Evolutionary conservation across 2,888 invertebrate species (phyloP).

Genomic region (Anodontia alba): DNA sequence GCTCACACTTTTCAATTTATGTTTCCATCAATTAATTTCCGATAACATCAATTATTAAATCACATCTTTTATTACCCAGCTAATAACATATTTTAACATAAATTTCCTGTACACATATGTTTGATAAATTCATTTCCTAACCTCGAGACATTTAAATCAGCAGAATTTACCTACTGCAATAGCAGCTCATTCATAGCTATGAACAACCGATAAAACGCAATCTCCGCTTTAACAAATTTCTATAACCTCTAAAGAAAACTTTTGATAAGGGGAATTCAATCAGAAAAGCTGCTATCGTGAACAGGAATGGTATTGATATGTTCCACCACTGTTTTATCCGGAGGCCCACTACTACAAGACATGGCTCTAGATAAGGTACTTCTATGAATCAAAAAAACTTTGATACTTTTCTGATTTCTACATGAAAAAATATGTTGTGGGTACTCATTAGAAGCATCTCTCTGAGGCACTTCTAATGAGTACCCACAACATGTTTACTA

Average conservation of each 20-base stretch:
- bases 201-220: conserved; percentile 15
- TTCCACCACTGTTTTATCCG: neutral
- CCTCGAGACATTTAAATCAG: conserved; percentile 11
- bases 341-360: neutral
- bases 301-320: neutral
- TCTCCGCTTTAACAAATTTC: neutral
- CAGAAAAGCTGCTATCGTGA: neutral
- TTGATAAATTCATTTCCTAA: neutral
- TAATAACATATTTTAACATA: neutral
- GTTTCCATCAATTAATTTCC: no score
- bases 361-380: no score
- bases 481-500: no score
- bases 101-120: neutral
- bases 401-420: no score
- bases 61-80: neutral
- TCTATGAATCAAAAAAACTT: no score
- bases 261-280: neutral
- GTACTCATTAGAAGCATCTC: no score
- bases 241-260: conserved; percentile 3
- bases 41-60: neutral
- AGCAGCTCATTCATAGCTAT: conserved; percentile 9
- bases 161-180: conserved; percentile 4
- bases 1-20: no score
- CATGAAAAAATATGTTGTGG: no score
- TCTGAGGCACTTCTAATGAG: no score